Evolutionary conservation across 2,888 invertebrate species (phyloP).

Genomic region (Muschampia plurimacula): DNA sequence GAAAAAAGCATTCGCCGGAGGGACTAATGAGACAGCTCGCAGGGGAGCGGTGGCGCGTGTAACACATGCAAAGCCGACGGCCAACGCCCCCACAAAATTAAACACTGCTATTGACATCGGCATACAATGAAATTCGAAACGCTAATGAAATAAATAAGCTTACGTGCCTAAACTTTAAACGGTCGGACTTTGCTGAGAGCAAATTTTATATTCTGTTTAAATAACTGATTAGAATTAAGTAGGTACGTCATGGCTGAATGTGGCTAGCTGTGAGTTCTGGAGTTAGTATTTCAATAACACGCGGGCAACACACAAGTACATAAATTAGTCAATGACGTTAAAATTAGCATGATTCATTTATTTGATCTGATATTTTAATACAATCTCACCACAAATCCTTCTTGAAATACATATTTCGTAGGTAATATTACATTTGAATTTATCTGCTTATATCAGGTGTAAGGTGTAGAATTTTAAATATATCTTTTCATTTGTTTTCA

Average conservation of each 20-base stretch:
- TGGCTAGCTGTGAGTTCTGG: not conserved
- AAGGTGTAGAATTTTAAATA: too few species aligned
- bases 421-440: too few species aligned
- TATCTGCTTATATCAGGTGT: too few species aligned
- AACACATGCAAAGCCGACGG: slow-evolving; percentile 60
- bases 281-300: too few species aligned
- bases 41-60: slow-evolving; percentile 57
- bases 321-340: too few species aligned
- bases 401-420: too few species aligned
- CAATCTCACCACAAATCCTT: too few species aligned
- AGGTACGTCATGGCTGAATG: not conserved
- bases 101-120: slow-evolving; percentile 58
- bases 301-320: too few species aligned
- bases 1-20: slow-evolving; percentile 67
- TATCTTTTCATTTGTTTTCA: too few species aligned
- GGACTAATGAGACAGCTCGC: slow-evolving; percentile 69
- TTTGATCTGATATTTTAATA: too few species aligned
- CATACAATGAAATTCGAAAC: slow-evolving; percentile 62
- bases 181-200: slow-evolving; percentile 17
- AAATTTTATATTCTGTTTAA: slow-evolving; percentile 22
- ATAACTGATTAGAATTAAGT: slow-evolving; percentile 11
- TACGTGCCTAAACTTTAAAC: slow-evolving; percentile 34
- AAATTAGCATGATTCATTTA: too few species aligned
- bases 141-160: slow-evolving; percentile 51
- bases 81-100: slow-evolving; percentile 68